Conservation (phyloP, 2,797 vertebrate species). For the Peromyscus aztecus region DNA sequence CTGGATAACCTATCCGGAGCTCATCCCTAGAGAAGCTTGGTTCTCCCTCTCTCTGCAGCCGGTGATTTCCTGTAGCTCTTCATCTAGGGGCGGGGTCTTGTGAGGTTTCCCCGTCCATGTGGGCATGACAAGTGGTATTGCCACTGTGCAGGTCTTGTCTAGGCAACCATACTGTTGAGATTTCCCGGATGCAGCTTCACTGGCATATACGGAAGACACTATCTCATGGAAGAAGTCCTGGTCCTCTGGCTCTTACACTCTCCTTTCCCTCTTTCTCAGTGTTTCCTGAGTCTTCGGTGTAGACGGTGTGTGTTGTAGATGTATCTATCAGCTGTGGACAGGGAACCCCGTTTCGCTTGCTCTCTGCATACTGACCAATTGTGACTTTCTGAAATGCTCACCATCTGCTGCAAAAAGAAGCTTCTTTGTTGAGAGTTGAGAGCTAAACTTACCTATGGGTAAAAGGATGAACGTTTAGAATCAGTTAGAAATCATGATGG, state of each 20-base stretch:
- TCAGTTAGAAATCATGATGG: neutral
- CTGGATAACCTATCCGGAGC: neutral
- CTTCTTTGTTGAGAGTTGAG: neutral
- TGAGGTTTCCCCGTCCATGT: neutral
- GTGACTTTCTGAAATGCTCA: neutral
- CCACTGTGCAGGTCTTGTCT: neutral
- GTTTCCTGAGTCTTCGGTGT: neutral
- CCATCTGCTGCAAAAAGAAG: neutral
- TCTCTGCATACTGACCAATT: neutral
- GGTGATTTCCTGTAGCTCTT: no score
- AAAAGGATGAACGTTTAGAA: neutral
- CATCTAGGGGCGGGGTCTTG: neutral
- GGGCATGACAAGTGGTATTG: neutral
- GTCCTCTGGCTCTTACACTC: neutral
- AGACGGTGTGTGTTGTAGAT: neutral
- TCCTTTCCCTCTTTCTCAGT: no score
- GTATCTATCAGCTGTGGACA: neutral
- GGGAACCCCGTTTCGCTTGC: no score
- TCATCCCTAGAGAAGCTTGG: neutral
- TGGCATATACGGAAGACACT: neutral
- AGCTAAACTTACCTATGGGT: neutral
- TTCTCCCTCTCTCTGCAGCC: neutral
- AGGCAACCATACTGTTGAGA: neutral
- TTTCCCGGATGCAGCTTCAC: neutral
- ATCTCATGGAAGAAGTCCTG: neutral